phyloP scores from a whole-genome alignment of 2,888 invertebrate genomes.

The Drosophila macrospina region DNA sequence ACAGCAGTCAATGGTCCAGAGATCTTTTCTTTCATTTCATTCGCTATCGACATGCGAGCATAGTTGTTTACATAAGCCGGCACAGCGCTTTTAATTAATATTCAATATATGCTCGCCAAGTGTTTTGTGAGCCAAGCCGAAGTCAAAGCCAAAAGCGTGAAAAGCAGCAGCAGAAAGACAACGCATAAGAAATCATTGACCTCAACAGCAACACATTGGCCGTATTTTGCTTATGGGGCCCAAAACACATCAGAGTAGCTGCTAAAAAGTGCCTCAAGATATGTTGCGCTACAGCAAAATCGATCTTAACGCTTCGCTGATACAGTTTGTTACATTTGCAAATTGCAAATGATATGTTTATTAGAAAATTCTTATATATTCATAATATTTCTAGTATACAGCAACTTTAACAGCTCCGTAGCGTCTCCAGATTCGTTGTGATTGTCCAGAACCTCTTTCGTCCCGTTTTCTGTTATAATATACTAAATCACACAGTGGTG shows the following conservation, averaged over 20 bases:
- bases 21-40: constrained; percentile 23
- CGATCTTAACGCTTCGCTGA: constrained; percentile 17
- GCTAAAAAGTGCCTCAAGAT: constrained; percentile 41
- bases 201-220: constrained; percentile 71
- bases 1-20: constrained; percentile 55
- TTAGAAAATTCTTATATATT: not conserved
- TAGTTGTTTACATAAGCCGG: constrained; percentile 68
- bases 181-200: constrained; percentile 76
- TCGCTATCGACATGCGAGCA: constrained; percentile 26
- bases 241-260: constrained; percentile 44
- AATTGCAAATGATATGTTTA: not conserved
- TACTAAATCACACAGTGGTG: constrained; percentile 64
- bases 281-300: constrained; percentile 29
- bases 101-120: constrained; percentile 64
- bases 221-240: constrained; percentile 71
- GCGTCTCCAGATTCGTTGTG: constrained; percentile 12
- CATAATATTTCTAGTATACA: not conserved
- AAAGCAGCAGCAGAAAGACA: constrained; percentile 62
- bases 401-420: not conserved
- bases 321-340: constrained; percentile 1
- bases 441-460: not conserved
- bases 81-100: constrained; percentile 58
- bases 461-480: constrained; percentile 46
- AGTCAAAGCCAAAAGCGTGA: constrained; percentile 55
- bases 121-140: constrained; percentile 22